Evolutionary conservation across 2,113 vertebrate species (phyloP), one percentile per base, ranked within the genome.

Genomic region (Spilogale gracilis): DNA sequence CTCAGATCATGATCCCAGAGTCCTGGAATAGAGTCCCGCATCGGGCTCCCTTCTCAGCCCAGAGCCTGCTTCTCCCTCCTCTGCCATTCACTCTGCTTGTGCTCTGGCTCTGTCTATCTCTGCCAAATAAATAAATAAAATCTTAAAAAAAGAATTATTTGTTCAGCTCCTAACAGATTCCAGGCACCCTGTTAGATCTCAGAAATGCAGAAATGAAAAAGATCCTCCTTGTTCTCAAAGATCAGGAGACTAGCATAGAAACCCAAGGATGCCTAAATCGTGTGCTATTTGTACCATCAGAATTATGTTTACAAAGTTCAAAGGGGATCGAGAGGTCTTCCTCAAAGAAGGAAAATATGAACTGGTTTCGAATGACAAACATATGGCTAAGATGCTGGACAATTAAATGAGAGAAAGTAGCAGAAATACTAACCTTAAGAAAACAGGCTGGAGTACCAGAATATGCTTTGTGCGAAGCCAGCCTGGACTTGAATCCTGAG

Each of bases 141-240:
- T 38, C 38, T 38, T 38, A 38, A 38, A 38, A 38, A 38, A 45
- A 69, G 73, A 56, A 27, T 1, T 54, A 48, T 90, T 69, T 71
- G 11, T 71, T 93, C 71, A 78, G 27, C 4, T 86, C 48, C 54
- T 89, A 65, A 73, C 16, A 89, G 32, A 60, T 58, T 85, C 30
- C 43, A 67, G 48, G 9, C 8, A 65, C 1, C 63, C 85, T 88
- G 2, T 50, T 23, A 80, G 38, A 45, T 65, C 45, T 89, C 78
- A 54, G n/a, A 96, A 92, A 89, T 63, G 25, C 11, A 82, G 58
- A 91, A 93, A 79, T 48, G 38, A 94, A 18, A 76, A 50, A 85
- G 20, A 71, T 60, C 81, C 25, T 71, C 16, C 67, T 50, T 89
- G 56, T 58, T 18, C 45, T 93, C 71, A 94, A 92, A 87, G 17